These are phyloP conservation scores for Rallus limicola DNA, from an alignment of 2,113 vertebrate genomes.

Conservation along the genomic window DNA sequence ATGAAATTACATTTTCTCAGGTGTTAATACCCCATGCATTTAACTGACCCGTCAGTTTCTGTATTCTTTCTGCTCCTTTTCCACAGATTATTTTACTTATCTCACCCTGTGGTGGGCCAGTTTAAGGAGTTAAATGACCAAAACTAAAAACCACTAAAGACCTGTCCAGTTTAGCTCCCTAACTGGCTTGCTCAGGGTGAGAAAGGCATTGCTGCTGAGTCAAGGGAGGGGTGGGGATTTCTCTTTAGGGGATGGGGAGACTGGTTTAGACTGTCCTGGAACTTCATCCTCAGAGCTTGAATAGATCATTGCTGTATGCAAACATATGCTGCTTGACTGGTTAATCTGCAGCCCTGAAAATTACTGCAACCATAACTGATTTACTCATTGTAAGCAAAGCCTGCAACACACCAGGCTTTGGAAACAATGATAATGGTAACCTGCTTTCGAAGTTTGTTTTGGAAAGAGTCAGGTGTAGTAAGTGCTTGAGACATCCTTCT, in stretches of 20 bases:
- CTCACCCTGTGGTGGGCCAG: neutral
- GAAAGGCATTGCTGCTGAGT: neutral
- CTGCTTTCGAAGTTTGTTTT: neutral
- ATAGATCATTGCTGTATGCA: constrained; percentile 14
- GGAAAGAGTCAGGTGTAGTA: neutral
- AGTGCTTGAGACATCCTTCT: neutral
- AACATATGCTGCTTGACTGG: constrained; percentile 35
- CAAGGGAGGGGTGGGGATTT: neutral
- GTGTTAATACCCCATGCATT: neutral
- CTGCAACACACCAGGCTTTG: neutral
- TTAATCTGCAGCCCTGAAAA: constrained; percentile 46
- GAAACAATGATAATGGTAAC: neutral
- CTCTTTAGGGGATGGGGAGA: neutral
- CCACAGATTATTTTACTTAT: neutral
- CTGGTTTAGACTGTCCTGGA: constrained; percentile 32
- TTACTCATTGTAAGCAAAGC: constrained; percentile 25
- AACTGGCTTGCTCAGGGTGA: neutral
- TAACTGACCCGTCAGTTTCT: neutral
- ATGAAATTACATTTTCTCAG: neutral
- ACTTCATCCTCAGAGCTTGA: constrained; percentile 1
- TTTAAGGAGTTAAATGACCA: neutral
- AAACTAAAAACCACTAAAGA: neutral
- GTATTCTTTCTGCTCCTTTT: neutral
- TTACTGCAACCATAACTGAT: constrained; percentile 8
- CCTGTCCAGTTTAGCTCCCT: neutral